Conservation (phyloP, 2,797 vertebrate genomes). For the Gambusia yucatana region DNA sequence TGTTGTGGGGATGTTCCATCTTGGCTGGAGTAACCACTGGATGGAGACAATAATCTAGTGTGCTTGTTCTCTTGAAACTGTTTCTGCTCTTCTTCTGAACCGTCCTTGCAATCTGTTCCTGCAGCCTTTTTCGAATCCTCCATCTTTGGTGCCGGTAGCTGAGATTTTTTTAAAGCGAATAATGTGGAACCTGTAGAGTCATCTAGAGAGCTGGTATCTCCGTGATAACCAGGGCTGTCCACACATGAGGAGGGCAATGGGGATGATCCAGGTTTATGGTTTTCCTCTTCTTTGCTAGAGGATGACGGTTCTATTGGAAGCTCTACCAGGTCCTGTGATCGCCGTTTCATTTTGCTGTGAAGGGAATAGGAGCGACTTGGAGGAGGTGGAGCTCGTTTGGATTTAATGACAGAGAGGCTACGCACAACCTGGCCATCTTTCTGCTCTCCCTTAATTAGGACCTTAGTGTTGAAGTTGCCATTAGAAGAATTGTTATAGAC, state of each 20-base stretch:
- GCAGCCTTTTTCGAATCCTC: slow-evolving; percentile 19
- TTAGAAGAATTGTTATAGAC: slow-evolving; percentile 67
- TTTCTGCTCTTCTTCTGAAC: slow-evolving; percentile 42
- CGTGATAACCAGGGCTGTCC: slow-evolving; percentile 74
- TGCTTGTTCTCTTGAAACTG: slow-evolving; percentile 58
- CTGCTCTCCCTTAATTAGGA: slow-evolving; percentile 40
- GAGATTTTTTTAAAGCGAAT: slow-evolving; percentile 42
- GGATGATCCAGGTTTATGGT: slow-evolving; percentile 47
- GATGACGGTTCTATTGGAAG: slow-evolving; percentile 28
- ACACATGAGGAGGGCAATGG: not conserved
- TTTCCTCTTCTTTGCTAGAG: slow-evolving; percentile 54
- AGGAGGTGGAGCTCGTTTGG: slow-evolving; percentile 86
- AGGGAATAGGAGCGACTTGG: slow-evolving; percentile 90
- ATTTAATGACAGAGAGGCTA: slow-evolving; percentile 90
- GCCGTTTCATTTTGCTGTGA: slow-evolving; percentile 78
- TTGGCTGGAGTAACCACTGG: slow-evolving; percentile 91
- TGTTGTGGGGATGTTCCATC: slow-evolving; percentile 81
- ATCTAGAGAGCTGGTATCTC: slow-evolving; percentile 78
- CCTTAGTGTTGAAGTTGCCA: slow-evolving; percentile 55
- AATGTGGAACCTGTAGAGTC: slow-evolving; percentile 55
- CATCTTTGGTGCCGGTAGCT: slow-evolving; percentile 16
- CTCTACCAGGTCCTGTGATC: slow-evolving; percentile 70
- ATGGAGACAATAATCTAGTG: slow-evolving; percentile 85
- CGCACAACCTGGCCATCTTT: slow-evolving; percentile 78
- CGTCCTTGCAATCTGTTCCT: slow-evolving; percentile 7